phyloP scores from a whole-genome alignment of 1,140 invertebrate genomes.

The Dendrolimus punctatus region DNA sequence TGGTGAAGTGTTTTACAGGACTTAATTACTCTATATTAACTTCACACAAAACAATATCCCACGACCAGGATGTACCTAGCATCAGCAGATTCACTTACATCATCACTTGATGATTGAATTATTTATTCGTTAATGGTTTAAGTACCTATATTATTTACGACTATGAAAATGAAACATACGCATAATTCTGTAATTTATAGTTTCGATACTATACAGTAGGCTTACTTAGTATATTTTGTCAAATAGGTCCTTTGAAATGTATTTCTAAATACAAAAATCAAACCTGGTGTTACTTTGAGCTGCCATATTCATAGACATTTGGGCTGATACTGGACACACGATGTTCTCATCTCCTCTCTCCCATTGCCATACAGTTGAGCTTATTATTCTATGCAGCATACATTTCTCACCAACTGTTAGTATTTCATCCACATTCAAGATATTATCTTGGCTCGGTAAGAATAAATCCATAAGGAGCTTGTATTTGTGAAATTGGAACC shows the following conservation, averaged over 20 bases:
- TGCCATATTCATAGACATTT: constrained; percentile 32
- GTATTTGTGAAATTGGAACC: constrained; percentile 74
- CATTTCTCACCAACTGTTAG: constrained; percentile 72
- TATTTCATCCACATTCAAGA: constrained; percentile 56
- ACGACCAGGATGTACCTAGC: too few relatives aligned
- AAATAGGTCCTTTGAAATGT: constrained; percentile 1
- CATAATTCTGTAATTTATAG: too few relatives aligned
- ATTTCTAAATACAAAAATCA: constrained; percentile 5
- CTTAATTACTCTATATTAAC: too few relatives aligned
- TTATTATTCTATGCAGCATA: constrained; percentile 74
- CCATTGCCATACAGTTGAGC: constrained; percentile 71
- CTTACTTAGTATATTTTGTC: not conserved
- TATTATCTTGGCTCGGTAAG: constrained; percentile 63
- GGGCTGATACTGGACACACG: constrained; percentile 59
- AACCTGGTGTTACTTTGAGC: constrained; percentile 36
- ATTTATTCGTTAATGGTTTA: too few relatives aligned
- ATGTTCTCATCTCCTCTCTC: constrained; percentile 67
- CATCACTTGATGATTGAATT: too few relatives aligned
- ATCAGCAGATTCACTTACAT: too few relatives aligned
- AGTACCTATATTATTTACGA: too few relatives aligned
- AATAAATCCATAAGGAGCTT: constrained; percentile 75
- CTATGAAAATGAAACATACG: too few relatives aligned
- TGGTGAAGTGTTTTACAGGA: too few relatives aligned
- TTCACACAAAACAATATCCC: too few relatives aligned
- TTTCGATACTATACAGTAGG: too few relatives aligned